Base-by-base conservation (phyloP, 2,797 vertebrate species). In the Garrulus glandarius region DNA sequence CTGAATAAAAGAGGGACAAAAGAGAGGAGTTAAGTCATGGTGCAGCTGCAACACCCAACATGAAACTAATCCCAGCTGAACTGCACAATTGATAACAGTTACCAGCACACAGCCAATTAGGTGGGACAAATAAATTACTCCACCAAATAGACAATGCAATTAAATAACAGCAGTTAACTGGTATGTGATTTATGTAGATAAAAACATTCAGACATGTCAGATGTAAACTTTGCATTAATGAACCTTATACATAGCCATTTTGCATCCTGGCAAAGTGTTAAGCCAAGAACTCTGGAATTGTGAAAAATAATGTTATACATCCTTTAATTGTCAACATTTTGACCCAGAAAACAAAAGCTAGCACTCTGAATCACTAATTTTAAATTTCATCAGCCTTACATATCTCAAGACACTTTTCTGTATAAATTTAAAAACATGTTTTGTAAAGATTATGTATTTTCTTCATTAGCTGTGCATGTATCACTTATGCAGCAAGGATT, bases 121-220 rank as follows among this genome's bases (percentile, higher is more conserved):
- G 95, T 94, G 80, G 98, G 98, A 99, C 98, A 98, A 99, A 99
- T 98, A 98, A 97, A 97, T 96, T 64, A 95, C 93, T 97, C 82
- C 96, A 95, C 95, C 97, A 98, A 98, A 97, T 93, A 98, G 98
- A 98, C 91, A 55, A 88, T 95, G 97, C 99, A 99, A 99, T 99
- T 99, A 99, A 99, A 98, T 99, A 99, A 98, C 97, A 97, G 96
- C 95, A 96, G 96, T 98, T 99, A 99, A 99, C 99, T 98, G 98
- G 98, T 94, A 96, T 75, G 95, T 98, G 98, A 98, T 98, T 99
- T 98, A 97, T 91, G 96, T 91, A 97, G 96, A 97, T 97, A 98
- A 98, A 98, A 97, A 96, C 94, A 92, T 96, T 93, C 96, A 97
- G 92, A 95, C 77, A 97, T 92, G 94, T 97, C 78, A 97, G 95